These are phyloP conservation scores for Sprattus sprattus DNA, from an alignment of 2,113 vertebrate genomes.

Conservation along the genomic window DNA sequence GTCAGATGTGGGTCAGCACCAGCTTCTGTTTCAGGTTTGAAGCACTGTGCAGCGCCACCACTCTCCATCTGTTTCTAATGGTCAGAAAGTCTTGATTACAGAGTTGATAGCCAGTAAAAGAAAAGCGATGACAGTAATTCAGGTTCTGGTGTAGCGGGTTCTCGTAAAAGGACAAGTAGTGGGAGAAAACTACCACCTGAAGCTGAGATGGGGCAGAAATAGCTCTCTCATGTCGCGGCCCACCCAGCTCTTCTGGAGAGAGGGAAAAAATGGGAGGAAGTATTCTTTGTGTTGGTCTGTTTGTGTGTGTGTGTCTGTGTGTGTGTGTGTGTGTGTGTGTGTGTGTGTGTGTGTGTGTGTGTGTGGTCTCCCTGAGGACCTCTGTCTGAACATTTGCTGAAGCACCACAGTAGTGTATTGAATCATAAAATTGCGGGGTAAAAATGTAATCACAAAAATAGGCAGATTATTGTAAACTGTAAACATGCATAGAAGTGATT, in stretches of 20 bases:
- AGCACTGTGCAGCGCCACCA: not conserved
- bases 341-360: not conserved
- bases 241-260: not conserved
- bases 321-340: not conserved
- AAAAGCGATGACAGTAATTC: not conserved
- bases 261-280: not conserved
- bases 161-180: not conserved
- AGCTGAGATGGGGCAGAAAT: not conserved
- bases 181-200: slow-evolving; percentile 17
- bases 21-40: not conserved
- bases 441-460: not conserved
- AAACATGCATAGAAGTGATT: not conserved
- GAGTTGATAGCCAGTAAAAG: not conserved
- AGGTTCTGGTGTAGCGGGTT: not conserved
- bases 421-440: not conserved
- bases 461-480: not conserved
- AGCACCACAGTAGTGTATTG: not conserved
- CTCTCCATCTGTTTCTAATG: not conserved
- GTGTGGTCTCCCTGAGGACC: not conserved
- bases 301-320: not conserved
- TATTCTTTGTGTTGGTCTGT: too few relatives aligned
- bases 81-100: not conserved
- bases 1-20: too few relatives aligned
- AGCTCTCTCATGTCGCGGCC: not conserved
- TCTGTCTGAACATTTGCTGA: not conserved